phyloP scores from a whole-genome alignment of 2,113 vertebrate species.

The Phoxinus phoxinus region DNA sequence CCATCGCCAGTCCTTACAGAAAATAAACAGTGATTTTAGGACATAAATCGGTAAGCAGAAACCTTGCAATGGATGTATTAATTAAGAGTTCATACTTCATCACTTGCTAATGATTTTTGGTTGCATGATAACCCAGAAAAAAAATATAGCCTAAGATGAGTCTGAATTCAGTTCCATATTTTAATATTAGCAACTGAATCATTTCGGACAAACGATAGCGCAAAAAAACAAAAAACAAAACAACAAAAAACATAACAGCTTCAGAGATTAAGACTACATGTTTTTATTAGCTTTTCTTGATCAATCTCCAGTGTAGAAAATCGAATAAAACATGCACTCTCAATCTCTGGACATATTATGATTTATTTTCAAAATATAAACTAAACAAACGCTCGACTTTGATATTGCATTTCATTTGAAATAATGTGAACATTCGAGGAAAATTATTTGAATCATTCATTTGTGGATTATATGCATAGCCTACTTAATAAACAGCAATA shows the following conservation, averaged over 20 bases:
- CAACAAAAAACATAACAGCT: background rate
- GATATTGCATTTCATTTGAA: background rate
- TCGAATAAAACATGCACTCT: background rate
- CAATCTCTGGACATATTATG: background rate
- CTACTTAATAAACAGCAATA: background rate
- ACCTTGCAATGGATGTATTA: background rate
- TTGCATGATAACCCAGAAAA: too few species aligned
- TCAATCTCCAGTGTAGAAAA: background rate
- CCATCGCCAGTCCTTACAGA: slow-evolving; percentile 73
- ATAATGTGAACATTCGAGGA: background rate
- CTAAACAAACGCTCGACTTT: background rate
- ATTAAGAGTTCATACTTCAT: background rate
- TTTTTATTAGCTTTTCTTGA: background rate
- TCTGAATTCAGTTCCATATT: too few species aligned
- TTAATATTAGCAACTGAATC: background rate
- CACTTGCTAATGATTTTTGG: background rate
- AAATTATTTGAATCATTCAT: background rate
- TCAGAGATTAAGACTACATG: slow-evolving; percentile 1
- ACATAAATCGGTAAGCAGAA: background rate
- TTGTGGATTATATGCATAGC: background rate
- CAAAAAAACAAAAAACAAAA: background rate
- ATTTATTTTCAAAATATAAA: background rate
- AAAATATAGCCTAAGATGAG: background rate
- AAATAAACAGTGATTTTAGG: slow-evolving; percentile 36
- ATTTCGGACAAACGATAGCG: background rate